Conservation (phyloP, 2,797 vertebrate genomes). For the Sphenodon punctatus region DNA sequence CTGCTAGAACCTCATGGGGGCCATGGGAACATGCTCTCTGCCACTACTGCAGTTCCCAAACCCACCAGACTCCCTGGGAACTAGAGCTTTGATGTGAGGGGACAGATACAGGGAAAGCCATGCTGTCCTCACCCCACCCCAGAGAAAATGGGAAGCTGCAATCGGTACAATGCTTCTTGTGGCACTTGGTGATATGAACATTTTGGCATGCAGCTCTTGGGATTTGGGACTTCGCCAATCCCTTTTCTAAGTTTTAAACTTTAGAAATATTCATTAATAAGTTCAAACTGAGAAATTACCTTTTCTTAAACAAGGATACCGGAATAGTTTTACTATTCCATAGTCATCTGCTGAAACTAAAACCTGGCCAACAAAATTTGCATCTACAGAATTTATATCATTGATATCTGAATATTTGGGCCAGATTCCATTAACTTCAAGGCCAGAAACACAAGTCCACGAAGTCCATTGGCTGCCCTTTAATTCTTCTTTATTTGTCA, state of each 20-base stretch:
- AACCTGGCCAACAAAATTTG: constrained; percentile 94
- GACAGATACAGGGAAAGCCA: too few species aligned
- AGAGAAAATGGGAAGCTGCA: too few species aligned
- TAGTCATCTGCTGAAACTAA: constrained; percentile 97
- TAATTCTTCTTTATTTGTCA: constrained; percentile 92
- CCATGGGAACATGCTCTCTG: too few species aligned
- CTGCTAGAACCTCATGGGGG: too few species aligned
- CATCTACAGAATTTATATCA: constrained; percentile 97
- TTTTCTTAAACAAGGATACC: constrained; percentile 96
- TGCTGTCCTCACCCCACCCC: too few species aligned
- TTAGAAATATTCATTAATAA: not conserved
- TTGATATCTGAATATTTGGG: constrained; percentile 96
- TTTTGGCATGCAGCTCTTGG: too few species aligned
- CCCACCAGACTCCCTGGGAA: too few species aligned
- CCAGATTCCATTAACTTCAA: constrained; percentile 97
- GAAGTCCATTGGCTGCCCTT: constrained; percentile 94
- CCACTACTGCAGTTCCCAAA: too few species aligned
- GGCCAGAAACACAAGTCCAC: constrained; percentile 94
- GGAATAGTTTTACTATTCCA: constrained; percentile 94
- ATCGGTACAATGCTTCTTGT: too few species aligned
- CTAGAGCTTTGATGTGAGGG: too few species aligned
- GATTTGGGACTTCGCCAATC: too few species aligned
- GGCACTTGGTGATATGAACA: too few species aligned
- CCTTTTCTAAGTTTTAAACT: not conserved
- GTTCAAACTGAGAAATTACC: constrained; percentile 75